Conservation (phyloP, 2,113 vertebrate genomes). For the Syngnathus floridae region DNA sequence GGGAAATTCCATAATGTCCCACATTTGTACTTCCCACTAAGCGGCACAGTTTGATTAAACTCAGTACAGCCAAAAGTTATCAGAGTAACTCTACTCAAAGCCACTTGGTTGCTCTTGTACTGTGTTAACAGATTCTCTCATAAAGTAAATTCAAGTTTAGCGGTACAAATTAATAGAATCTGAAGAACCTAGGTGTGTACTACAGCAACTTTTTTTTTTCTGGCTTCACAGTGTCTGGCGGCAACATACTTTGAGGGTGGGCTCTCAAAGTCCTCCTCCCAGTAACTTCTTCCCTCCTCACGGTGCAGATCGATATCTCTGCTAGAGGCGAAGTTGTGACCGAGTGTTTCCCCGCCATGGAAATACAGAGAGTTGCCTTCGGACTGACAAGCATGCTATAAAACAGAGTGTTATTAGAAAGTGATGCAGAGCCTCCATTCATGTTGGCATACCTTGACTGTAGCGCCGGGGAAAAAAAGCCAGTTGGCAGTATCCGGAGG, state of each 20-base stretch:
- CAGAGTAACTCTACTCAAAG: too few species aligned
- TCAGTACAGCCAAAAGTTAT: too few species aligned
- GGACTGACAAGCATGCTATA: slow-evolving; percentile 94
- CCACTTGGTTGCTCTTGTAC: too few species aligned
- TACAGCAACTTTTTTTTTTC: background rate
- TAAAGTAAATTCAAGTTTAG: too few species aligned
- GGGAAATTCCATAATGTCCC: too few species aligned
- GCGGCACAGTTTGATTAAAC: too few species aligned
- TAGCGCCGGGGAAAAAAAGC: slow-evolving; percentile 98
- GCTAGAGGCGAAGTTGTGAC: slow-evolving; percentile 88
- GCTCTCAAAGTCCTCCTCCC: slow-evolving; percentile 96
- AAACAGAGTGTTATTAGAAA: slow-evolving; percentile 30
- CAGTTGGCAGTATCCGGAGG: slow-evolving; percentile 94
- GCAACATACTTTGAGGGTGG: slow-evolving; percentile 76
- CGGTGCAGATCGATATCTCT: slow-evolving; percentile 87
- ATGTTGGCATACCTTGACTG: slow-evolving; percentile 79
- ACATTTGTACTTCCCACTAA: too few species aligned
- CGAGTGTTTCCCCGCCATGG: slow-evolving; percentile 84
- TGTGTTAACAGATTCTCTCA: too few species aligned
- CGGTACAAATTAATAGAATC: too few species aligned
- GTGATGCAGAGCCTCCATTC: background rate
- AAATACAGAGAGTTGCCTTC: slow-evolving; percentile 96
- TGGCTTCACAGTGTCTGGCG: background rate
- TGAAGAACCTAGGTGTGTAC: too few species aligned
- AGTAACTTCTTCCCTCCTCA: slow-evolving; percentile 86